Conservation (phyloP, 2,888 invertebrate genomes). For the Dexiosoma caninum region DNA sequence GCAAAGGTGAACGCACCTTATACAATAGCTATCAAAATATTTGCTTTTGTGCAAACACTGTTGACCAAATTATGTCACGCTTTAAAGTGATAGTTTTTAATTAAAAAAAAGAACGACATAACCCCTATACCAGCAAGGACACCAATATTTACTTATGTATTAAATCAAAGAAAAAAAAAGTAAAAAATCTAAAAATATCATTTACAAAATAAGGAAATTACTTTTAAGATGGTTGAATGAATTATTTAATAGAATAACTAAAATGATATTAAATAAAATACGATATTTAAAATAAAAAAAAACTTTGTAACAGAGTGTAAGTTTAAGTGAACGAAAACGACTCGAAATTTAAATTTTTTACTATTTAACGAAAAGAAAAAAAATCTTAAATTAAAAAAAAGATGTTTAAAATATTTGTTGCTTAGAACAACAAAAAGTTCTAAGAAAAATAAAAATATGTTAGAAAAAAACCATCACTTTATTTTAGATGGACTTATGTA, state of each 20-base stretch:
- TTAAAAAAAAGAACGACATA: not conserved
- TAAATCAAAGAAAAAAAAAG: no score
- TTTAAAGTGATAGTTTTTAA: no score
- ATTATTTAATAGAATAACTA: conserved; percentile 44
- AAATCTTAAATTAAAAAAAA: not conserved
- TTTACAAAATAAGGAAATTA: conserved; percentile 1
- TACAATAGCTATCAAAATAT: no score
- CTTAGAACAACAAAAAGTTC: not conserved
- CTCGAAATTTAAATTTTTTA: conserved; percentile 15
- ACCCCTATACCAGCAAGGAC: not conserved
- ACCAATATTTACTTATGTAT: not conserved
- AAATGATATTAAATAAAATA: not conserved
- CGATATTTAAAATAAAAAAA: not conserved
- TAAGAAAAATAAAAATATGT: conserved; percentile 1
- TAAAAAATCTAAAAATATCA: not conserved
- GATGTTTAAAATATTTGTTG: not conserved
- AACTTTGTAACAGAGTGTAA: not conserved
- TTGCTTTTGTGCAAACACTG: no score
- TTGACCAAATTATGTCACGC: no score
- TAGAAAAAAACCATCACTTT: not conserved
- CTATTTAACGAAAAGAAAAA: conserved; percentile 35
- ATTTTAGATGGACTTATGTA: conserved; percentile 21
- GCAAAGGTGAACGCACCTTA: no score
- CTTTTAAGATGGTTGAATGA: conserved; percentile 37
- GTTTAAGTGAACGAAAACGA: not conserved